Evolutionary conservation across 2,888 invertebrate species (phyloP).

Genomic region (Hypsopygia costalis): DNA sequence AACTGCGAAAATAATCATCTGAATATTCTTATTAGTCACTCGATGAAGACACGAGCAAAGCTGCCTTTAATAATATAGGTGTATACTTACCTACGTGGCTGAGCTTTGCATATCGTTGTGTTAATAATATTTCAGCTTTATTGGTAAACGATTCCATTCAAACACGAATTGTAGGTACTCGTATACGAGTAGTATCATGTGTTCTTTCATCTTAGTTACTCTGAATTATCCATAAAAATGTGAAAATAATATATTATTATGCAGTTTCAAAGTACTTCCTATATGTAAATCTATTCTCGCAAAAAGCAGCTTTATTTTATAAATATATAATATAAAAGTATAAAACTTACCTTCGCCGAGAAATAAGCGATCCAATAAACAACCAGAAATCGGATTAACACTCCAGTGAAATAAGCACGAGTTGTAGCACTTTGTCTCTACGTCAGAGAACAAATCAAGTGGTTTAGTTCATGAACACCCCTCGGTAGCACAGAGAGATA

Average conservation of each 20-base stretch:
- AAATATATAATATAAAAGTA: constrained; percentile 7
- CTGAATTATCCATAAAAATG: no score
- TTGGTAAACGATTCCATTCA: no score
- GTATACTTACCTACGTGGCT: constrained; percentile 7
- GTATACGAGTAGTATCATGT: no score
- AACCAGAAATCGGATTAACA: constrained; percentile 71
- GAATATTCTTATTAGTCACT: background rate
- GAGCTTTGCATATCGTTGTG: background rate
- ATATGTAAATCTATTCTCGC: no score
- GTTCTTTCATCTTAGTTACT: no score
- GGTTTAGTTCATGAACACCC: constrained; percentile 45
- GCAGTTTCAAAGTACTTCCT: no score
- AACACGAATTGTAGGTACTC: no score
- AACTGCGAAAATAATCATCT: no score
- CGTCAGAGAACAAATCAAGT: constrained; percentile 42
- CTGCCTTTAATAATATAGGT: constrained; percentile 8
- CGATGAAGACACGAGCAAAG: background rate
- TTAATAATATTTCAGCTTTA: no score
- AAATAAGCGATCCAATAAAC: constrained; percentile 70
- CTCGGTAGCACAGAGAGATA: constrained; percentile 41
- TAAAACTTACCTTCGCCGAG: constrained; percentile 55
- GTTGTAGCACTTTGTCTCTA: constrained; percentile 70
- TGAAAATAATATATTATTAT: no score
- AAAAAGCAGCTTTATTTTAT: no score
- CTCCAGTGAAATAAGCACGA: constrained; percentile 73